Conservation (phyloP, 2,113 vertebrate genomes). For the Ibidorhyncha struthersii region DNA sequence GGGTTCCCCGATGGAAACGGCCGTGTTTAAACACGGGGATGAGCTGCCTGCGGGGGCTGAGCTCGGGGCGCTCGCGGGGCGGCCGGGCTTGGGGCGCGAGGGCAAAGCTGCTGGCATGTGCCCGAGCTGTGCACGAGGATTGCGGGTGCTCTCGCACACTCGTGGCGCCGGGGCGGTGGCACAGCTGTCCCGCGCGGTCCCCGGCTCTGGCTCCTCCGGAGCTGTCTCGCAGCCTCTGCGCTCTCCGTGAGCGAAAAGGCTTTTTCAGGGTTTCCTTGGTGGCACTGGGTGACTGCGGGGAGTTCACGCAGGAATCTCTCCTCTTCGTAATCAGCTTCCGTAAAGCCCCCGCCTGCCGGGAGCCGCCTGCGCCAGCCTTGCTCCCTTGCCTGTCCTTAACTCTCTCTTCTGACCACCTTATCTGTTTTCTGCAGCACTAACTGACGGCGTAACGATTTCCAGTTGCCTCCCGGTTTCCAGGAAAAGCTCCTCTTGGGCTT, state of each 20-base stretch:
- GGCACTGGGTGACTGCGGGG: rapidly evolving
- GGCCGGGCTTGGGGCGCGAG: not conserved
- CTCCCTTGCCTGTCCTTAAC: not conserved
- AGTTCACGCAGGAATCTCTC: not conserved
- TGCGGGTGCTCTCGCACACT: not conserved
- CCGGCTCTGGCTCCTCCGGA: not conserved
- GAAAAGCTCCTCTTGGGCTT: rapidly evolving
- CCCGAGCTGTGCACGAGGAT: rapidly evolving
- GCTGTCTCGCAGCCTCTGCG: rapidly evolving
- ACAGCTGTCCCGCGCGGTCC: rapidly evolving
- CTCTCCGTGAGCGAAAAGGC: not conserved
- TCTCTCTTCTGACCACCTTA: rapidly evolving
- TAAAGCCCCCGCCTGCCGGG: rapidly evolving
- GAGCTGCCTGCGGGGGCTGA: not conserved
- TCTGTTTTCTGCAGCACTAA: not conserved
- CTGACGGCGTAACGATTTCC: rapidly evolving
- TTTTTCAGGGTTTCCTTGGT: not conserved
- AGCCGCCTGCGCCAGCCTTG: rapidly evolving
- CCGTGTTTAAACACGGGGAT: rapidly evolving
- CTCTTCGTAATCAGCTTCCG: rapidly evolving
- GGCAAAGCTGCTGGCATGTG: not conserved
- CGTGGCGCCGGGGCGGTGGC: rapidly evolving
- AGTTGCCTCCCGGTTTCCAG: not conserved
- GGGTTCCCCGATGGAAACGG: not conserved
- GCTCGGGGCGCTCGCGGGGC: rapidly evolving